These are phyloP conservation scores for Channa argus DNA, from an alignment of 2,113 vertebrate species.

Conservation along the genomic window DNA sequence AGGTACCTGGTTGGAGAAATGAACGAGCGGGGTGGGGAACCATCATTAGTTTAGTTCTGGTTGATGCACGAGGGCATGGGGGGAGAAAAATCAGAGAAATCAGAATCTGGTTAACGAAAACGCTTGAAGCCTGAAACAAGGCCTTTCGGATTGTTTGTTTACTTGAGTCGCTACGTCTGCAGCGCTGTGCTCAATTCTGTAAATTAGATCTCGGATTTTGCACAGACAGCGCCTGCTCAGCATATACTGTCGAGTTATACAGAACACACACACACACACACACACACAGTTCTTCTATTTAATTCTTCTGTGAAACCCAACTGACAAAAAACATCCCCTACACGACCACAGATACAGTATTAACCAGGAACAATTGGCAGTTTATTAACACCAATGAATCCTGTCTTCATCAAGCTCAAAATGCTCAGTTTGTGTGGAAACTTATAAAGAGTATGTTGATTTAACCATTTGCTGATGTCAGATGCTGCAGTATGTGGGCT, in stretches of 20 bases:
- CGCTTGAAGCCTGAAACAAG: background rate
- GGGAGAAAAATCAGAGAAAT: no score
- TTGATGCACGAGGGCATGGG: background rate
- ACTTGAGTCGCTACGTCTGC: background rate
- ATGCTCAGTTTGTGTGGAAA: no score
- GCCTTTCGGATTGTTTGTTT: background rate
- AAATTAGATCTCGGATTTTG: slow-evolving; percentile 11
- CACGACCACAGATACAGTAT: no score
- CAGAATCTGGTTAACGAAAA: background rate
- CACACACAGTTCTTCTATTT: background rate
- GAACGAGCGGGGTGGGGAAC: no score
- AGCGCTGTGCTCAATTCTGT: slow-evolving; percentile 1
- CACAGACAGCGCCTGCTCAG: slow-evolving; percentile 18
- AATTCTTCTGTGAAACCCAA: background rate
- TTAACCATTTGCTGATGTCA: no score
- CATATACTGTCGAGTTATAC: background rate
- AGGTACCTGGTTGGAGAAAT: slow-evolving; percentile 86
- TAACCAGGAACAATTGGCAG: no score
- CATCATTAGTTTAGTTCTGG: no score
- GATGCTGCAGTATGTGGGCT: no score
- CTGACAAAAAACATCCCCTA: background rate
- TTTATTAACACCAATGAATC: no score
- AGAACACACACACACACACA: slow-evolving; percentile 3
- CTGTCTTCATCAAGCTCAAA: no score
- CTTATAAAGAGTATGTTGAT: no score